phyloP scores from a whole-genome alignment of 2,888 invertebrate genomes.

The Congeria kusceri region DNA sequence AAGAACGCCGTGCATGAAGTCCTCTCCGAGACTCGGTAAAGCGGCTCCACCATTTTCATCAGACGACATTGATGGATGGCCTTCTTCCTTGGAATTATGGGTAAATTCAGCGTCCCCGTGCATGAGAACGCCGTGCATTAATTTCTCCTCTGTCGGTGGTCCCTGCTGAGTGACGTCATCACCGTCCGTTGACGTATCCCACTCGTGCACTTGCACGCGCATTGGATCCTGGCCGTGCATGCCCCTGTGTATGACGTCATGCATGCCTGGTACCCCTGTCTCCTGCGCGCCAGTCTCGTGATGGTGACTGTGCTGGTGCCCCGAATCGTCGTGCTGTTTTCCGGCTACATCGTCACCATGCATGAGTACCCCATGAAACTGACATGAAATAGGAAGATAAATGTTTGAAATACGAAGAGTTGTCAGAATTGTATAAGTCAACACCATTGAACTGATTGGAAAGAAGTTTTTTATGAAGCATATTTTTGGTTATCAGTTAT shows the following conservation, averaged over 20 bases:
- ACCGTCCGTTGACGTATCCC: slow-evolving; percentile 18
- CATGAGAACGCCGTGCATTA: slow-evolving; percentile 71
- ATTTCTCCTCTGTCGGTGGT: slow-evolving; percentile 31
- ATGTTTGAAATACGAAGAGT: too few relatives aligned
- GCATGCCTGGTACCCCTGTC: slow-evolving; percentile 58
- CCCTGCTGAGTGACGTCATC: slow-evolving; percentile 19
- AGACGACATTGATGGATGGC: slow-evolving; percentile 3
- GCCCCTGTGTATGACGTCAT: slow-evolving; percentile 57
- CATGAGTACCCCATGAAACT: slow-evolving; percentile 77
- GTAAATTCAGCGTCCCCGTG: slow-evolving; percentile 59
- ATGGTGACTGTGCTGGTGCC: slow-evolving; percentile 18
- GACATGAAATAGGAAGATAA: background rate
- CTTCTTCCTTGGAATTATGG: slow-evolving; percentile 15
- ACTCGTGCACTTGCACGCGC: slow-evolving; percentile 27
- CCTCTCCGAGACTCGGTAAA: slow-evolving; percentile 47
- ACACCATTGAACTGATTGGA: too few relatives aligned
- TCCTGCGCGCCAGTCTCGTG: background rate
- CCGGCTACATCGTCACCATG: slow-evolving; percentile 66
- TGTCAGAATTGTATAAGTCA: too few relatives aligned
- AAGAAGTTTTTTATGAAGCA: too few relatives aligned
- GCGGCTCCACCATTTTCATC: slow-evolving; percentile 14
- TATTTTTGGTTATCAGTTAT: too few relatives aligned
- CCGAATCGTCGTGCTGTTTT: slow-evolving; percentile 52
- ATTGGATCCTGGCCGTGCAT: slow-evolving; percentile 55
- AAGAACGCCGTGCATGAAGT: slow-evolving; percentile 60